Evolutionary conservation across 1,140 invertebrate genomes (phyloP), one percentile per base, ranked within the genome.

Genomic region (Centruroides vittatus): DNA sequence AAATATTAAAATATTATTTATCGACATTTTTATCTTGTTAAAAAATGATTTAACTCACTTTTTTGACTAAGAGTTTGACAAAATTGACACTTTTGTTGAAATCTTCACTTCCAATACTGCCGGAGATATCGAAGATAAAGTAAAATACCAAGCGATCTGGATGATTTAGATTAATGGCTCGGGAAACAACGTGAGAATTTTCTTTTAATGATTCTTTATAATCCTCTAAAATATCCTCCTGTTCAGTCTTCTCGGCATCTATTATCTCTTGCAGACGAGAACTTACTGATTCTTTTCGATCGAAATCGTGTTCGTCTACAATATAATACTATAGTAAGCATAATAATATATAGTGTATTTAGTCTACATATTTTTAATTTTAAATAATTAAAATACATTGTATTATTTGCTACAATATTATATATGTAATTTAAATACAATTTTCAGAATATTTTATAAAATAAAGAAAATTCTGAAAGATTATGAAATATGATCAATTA

Each of bases 51-150:
- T 3, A 36, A 35, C 12, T 41, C 46, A 63, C 62, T 34, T 54
- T 59, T 60, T 60, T 60, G 3, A 60, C 58, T 5, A 63, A 36
- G 1, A 55, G 54, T 41, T 63, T 63, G 6, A 58, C 62, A 47
- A 63, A 60, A 6, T 57, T 53, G 1, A 63, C n/a, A 35, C 58
- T 54, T 36, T 36, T 46, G 1, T 9, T 5, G 36, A 63, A 63
- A 47, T 63, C 52, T 3, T 47, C 4, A 12, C 53, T 6, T n/a
- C 47, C 13, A 6, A 63, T 41, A 47, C 62, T 63, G 3, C 62
- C 62, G 9, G 62, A 63, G 23, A 50, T 55, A 41, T 63, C 58
- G 11, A 63, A 63, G 3, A 48, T 23, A 35, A 63, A 63, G 35
- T 63, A 63, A n/a, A 63, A 48, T 41, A 63, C 55, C 5, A 52